Evolutionary conservation across 2,797 vertebrate genomes (phyloP).

Genomic region (Dicrostonyx torquatus): DNA sequence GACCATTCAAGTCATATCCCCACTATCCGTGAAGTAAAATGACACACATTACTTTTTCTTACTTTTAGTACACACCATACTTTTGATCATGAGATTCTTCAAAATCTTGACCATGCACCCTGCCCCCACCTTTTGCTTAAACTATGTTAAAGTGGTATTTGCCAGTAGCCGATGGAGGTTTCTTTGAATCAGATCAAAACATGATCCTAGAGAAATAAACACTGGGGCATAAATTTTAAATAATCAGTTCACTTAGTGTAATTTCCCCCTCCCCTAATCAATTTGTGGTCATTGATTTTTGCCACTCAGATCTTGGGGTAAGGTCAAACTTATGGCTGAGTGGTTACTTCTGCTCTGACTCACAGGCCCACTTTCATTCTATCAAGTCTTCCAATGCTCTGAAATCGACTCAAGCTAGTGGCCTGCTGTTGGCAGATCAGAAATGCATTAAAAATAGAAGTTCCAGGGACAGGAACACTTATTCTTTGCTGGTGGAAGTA

Average conservation of each 20-base stretch:
- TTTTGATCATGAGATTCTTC: not conserved
- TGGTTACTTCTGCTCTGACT: not conserved
- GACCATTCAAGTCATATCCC: not conserved
- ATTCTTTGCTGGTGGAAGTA: not conserved
- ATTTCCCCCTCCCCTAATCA: not conserved
- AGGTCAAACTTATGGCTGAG: not conserved
- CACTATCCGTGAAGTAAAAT: not conserved
- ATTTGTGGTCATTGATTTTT: not conserved
- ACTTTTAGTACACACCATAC: not conserved
- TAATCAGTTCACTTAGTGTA: not conserved
- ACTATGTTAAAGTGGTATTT: conserved; percentile 20
- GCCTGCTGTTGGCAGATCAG: not conserved
- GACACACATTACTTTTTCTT: not conserved
- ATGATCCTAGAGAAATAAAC: not conserved
- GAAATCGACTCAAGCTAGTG: not conserved
- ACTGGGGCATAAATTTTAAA: not conserved
- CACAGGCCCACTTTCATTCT: not conserved
- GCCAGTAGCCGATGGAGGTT: not conserved
- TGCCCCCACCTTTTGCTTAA: not conserved
- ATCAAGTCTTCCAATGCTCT: not conserved
- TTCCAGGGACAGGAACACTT: not conserved
- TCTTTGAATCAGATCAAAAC: not conserved
- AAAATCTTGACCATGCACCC: not conserved
- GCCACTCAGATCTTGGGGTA: not conserved
- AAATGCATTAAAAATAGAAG: not conserved